These are phyloP conservation scores for Gadopsis marmoratus DNA, from an alignment of 2,797 vertebrate genomes.

Conservation along the genomic window DNA sequence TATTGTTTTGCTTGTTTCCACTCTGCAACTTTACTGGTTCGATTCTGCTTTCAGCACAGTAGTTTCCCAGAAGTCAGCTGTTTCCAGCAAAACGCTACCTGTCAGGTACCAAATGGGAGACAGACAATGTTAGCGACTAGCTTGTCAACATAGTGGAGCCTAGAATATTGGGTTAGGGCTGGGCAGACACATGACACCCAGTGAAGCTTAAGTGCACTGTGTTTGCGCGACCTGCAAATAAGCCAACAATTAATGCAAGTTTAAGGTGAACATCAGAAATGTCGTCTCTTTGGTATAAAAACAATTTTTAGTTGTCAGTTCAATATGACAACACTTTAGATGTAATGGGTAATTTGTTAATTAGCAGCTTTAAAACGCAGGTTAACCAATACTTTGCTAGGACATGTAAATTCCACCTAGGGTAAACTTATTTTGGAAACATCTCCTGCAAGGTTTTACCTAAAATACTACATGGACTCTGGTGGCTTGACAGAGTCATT, in stretches of 20 bases:
- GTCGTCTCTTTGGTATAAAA: not conserved
- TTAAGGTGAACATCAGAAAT: not conserved
- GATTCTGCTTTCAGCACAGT: not conserved
- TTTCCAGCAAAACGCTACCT: not conserved
- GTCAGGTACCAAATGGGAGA: not conserved
- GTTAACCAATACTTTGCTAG: not conserved
- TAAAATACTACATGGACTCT: not conserved
- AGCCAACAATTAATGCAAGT: not conserved
- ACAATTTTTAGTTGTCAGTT: not conserved
- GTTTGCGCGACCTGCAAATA: not conserved
- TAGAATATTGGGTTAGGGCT: not conserved
- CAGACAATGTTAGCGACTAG: not conserved
- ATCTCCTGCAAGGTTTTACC: constrained; percentile 7
- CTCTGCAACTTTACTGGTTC: not conserved
- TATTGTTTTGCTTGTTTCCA: not conserved
- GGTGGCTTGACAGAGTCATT: constrained; percentile 23
- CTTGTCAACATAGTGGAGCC: not conserved
- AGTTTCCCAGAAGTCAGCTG: not conserved
- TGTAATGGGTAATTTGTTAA: not conserved
- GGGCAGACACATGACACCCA: not conserved
- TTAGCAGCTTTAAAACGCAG: not conserved
- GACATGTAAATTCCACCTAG: not conserved
- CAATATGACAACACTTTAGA: not conserved
- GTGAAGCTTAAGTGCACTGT: not conserved
- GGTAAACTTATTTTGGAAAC: constrained; percentile 6